Evolutionary conservation across 2,113 vertebrate genomes (phyloP), one percentile per base, ranked within the genome.

Genomic region (Microtus montanus): DNA sequence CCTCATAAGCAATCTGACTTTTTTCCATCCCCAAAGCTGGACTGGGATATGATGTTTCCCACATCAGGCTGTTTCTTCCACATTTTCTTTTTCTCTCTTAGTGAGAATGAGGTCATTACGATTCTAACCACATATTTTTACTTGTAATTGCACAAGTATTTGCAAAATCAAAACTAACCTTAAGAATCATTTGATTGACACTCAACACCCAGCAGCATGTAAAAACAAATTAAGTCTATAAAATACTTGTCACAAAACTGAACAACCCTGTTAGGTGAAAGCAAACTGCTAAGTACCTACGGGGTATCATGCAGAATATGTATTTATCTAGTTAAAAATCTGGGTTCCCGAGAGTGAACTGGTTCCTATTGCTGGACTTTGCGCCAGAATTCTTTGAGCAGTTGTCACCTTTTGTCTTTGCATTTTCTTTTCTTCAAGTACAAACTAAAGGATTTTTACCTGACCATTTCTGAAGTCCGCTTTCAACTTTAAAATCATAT

Each of bases 191-290:
- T 97, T 97, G 90, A 89, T 90, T 97, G 96, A 71, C 92, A 96
- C 90, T 97, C 77, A 94, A 87, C 73, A 92, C 73, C 90, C 24
- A 94, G 68, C 0, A 38, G 61, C 92, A 93, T 87, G 85, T 96
- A 93, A 96, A 97, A 96, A 94, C 95, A 96, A 95, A 96, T 96
- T 95, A 97, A 95, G 94, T 93, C 87, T 92, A 93, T 97, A 96
- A 97, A 96, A 94, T 95, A 83, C 92, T 93, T 92, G 90, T 95
- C 87, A 97, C 63, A 92, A 95, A 96, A 96, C 87, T 47, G 92
- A 79, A 78, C 47, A 92, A 91, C 61, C 30, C 66, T 92, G n/a
- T 61, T 96, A 93, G 92, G 73, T 70, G 33, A 94, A 96, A 97
- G 94, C 66, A 97, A 93, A 93, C 47, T 35, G 63, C 19, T 49